A percentile compares a stretch with the other conserved stretches of the same genome.
phyloP scores from a whole-genome alignment of 2,888 invertebrate genomes.

The Uloborus plumipes region DNA sequence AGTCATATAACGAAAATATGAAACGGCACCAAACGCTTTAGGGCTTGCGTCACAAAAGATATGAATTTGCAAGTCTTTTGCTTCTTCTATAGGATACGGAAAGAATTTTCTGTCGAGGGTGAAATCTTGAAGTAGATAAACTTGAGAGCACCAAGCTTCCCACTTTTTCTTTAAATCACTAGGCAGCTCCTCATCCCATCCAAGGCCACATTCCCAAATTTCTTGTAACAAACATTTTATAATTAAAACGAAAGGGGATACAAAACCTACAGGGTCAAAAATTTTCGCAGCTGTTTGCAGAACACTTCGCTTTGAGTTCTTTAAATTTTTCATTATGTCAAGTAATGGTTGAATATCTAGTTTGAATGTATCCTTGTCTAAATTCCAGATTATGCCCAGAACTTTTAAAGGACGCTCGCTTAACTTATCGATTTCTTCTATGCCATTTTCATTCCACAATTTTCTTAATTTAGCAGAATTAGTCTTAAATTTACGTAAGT shows the following conservation, averaged over 20 bases:
- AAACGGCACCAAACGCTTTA: not conserved
- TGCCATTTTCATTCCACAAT: too few species aligned
- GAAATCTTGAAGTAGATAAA: not conserved
- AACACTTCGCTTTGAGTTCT: too few species aligned
- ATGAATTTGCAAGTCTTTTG: not conserved
- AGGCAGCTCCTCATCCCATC: too few species aligned
- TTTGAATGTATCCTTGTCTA: too few species aligned
- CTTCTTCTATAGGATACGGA: not conserved
- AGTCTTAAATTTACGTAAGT: constrained; percentile 7
- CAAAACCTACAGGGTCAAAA: constrained; percentile 10
- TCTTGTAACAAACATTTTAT: too few species aligned
- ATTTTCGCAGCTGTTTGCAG: not conserved
- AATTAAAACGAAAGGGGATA: constrained; percentile 3
- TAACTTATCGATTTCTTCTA: too few species aligned
- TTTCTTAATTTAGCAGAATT: not conserved
- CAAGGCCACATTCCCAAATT: too few species aligned
- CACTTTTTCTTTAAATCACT: too few species aligned
- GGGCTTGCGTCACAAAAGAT: not conserved
- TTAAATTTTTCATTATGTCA: too few species aligned
- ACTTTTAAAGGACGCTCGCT: too few species aligned
- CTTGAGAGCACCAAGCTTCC: not conserved
- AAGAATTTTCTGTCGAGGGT: constrained; percentile 2
- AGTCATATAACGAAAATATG: not conserved
- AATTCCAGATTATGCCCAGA: too few species aligned
- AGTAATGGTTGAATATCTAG: too few species aligned